phyloP scores from a whole-genome alignment of 2,113 vertebrate species.

The Oceanites oceanicus region DNA sequence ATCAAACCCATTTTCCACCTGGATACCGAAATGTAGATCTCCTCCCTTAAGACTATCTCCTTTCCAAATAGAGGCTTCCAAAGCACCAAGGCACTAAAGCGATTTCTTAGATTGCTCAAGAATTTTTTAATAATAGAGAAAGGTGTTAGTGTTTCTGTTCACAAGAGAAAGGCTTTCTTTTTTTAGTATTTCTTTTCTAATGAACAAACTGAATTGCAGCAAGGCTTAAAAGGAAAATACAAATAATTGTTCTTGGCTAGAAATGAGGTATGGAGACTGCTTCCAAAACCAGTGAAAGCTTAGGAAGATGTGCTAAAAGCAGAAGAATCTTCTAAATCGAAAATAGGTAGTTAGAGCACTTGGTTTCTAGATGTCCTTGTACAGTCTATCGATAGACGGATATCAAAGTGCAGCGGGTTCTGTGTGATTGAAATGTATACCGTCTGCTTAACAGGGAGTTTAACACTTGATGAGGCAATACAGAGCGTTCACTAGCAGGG shows the following conservation, averaged over 20 bases:
- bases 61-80: slow-evolving; percentile 52
- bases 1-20: slow-evolving; percentile 58
- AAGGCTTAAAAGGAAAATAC: background rate
- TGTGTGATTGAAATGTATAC: background rate
- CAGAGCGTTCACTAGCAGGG: background rate
- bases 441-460: background rate
- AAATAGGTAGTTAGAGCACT: background rate
- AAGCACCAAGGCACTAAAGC: slow-evolving; percentile 21
- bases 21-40: slow-evolving; percentile 25
- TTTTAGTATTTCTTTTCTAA: background rate
- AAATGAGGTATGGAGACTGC: background rate
- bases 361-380: background rate
- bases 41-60: slow-evolving; percentile 29
- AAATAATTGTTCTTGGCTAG: slow-evolving; percentile 17
- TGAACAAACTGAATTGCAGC: background rate
- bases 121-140: slow-evolving; percentile 59
- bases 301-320: background rate
- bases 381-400: background rate
- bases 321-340: background rate
- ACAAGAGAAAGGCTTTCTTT: background rate
- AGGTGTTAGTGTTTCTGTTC: slow-evolving; percentile 26
- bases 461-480: background rate
- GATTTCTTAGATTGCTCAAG: slow-evolving; percentile 25
- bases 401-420: background rate
- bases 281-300: background rate